These are phyloP conservation scores for Orius laevigatus DNA, from an alignment of 1,140 invertebrate species.

Conservation along the genomic window DNA sequence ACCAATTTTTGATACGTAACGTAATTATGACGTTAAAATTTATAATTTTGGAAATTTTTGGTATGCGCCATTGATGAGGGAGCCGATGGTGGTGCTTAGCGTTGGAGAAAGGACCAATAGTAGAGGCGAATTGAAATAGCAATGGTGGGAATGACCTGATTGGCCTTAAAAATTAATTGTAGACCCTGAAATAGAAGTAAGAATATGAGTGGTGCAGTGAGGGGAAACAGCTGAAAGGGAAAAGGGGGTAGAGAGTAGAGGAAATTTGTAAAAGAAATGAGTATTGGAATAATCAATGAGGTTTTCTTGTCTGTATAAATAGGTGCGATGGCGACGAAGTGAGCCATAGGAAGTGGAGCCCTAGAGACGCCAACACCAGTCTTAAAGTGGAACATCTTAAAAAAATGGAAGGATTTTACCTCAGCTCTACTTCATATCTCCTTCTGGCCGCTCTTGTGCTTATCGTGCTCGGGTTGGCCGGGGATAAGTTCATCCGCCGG, in stretches of 20 bases:
- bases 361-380: slow-evolving; percentile 10
- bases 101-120: too few relatives aligned
- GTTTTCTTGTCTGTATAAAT: slow-evolving; percentile 11
- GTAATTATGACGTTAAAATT: too few relatives aligned
- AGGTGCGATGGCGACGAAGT: not conserved
- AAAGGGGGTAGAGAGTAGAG: slow-evolving; percentile 9
- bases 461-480: not conserved
- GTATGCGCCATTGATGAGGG: too few relatives aligned
- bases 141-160: too few relatives aligned
- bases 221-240: slow-evolving; percentile 13
- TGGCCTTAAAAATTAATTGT: too few relatives aligned
- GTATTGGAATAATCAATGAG: slow-evolving; percentile 10
- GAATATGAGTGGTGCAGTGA: too few relatives aligned
- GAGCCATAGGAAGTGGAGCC: slow-evolving; percentile 16
- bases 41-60: too few relatives aligned
- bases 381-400: not conserved
- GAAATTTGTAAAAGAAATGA: slow-evolving; percentile 15
- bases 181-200: too few relatives aligned
- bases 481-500: not conserved
- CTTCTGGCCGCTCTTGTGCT: slow-evolving; percentile 9
- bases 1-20: too few relatives aligned
- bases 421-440: slow-evolving; percentile 16
- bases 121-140: too few relatives aligned
- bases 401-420: slow-evolving; percentile 13
- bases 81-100: too few relatives aligned